phyloP scores from a whole-genome alignment of 2,797 vertebrate genomes.

The Micropoecilia bifurca region DNA sequence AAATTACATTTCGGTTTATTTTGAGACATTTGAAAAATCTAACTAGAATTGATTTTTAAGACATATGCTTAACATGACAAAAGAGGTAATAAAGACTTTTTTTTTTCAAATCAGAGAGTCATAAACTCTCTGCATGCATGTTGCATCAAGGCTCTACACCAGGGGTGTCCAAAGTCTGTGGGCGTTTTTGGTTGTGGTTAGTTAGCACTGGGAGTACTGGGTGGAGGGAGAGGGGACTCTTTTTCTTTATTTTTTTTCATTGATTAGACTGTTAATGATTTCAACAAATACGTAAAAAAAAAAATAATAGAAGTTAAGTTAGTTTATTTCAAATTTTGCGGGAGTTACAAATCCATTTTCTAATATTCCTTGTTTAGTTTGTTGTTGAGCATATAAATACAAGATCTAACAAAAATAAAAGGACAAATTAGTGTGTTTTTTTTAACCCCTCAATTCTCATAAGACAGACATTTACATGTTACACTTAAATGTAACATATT shows the following conservation, averaged over 20 bases:
- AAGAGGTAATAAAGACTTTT: slow-evolving; percentile 7
- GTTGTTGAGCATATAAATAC: not conserved
- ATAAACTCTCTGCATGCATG: not conserved
- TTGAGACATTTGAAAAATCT: slow-evolving; percentile 13
- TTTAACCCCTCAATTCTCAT: no score
- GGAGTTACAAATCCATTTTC: not conserved
- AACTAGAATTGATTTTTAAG: slow-evolving; percentile 1
- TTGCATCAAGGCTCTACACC: not conserved
- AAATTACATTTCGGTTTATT: slow-evolving; percentile 37
- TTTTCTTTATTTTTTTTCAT: not conserved
- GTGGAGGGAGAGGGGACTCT: not conserved
- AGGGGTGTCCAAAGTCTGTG: not conserved
- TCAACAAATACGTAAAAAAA: no score
- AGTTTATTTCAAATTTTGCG: not conserved
- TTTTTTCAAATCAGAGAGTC: not conserved
- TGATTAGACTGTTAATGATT: no score
- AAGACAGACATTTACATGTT: no score
- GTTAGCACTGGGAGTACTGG: no score
- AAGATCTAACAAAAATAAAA: not conserved
- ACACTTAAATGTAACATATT: no score
- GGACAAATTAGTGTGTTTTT: not conserved
- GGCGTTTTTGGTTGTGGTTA: no score
- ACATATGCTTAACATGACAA: slow-evolving; percentile 13
- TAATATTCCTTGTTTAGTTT: not conserved
- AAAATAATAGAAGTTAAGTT: no score